Evolutionary conservation across 2,888 invertebrate species (phyloP).

Genomic region (Ecdyonurus torrentis): DNA sequence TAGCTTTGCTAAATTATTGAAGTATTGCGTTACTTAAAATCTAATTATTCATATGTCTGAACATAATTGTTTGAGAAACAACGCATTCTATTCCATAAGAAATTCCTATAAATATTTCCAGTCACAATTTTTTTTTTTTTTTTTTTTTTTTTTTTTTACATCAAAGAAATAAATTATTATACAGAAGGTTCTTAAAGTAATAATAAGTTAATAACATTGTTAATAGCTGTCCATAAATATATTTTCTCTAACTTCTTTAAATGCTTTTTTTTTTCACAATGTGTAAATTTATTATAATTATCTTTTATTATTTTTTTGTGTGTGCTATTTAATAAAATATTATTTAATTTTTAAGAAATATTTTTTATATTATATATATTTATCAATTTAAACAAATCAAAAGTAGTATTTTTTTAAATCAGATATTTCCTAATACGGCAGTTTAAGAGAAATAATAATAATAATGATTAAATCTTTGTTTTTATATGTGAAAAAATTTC

Average conservation of each 20-base stretch:
- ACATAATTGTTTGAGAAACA: too few species aligned
- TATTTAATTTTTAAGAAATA: neutral
- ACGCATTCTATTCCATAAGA: too few species aligned
- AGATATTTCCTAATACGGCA: neutral
- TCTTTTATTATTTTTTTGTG: too few species aligned
- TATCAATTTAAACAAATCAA: neutral
- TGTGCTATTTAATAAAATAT: neutral
- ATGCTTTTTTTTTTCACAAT: too few species aligned
- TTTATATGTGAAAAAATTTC: neutral
- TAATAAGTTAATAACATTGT: neutral
- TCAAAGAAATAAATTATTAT: too few species aligned
- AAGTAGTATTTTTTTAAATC: slow-evolving; percentile 1
- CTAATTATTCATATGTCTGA: too few species aligned
- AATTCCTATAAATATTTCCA: too few species aligned
- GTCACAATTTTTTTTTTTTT: neutral
- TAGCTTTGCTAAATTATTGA: too few species aligned
- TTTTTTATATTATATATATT: neutral
- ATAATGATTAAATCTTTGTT: neutral
- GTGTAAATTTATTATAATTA: too few species aligned
- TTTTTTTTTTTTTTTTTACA: too few species aligned
- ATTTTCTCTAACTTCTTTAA: too few species aligned
- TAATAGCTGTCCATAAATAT: neutral
- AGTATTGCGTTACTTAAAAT: too few species aligned
- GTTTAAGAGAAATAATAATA: neutral
- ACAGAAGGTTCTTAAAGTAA: neutral